These are phyloP conservation scores for Anoplius nigerrimus DNA, from an alignment of 2,888 invertebrate species.

Conservation along the genomic window DNA sequence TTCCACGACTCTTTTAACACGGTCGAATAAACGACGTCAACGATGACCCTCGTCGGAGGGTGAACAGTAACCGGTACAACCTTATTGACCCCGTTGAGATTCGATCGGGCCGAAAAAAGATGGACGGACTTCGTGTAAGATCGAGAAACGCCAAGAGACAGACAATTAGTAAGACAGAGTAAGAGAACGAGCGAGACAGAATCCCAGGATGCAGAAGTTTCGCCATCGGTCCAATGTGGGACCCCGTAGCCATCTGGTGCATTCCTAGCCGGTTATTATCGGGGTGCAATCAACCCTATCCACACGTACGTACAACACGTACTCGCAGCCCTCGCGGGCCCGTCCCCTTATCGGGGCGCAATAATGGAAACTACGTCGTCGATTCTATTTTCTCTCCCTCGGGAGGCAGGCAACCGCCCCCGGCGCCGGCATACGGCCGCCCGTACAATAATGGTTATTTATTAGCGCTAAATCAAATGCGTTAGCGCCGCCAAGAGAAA, in stretches of 20 bases:
- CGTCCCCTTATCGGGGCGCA: slow-evolving; percentile 64
- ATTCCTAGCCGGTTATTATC: slow-evolving; percentile 64
- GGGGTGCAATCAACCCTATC: slow-evolving; percentile 65
- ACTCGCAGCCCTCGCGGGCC: slow-evolving; percentile 48
- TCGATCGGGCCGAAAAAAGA: no score
- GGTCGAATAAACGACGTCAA: no score
- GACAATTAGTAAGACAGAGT: no score
- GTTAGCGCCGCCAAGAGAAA: slow-evolving; percentile 62
- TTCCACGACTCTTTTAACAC: no score
- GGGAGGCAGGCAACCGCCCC: slow-evolving; percentile 57
- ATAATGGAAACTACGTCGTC: slow-evolving; percentile 74
- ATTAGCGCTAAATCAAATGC: slow-evolving; percentile 74
- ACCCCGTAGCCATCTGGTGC: slow-evolving; percentile 48
- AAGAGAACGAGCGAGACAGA: no score
- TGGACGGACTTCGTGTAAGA: no score
- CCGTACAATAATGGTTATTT: slow-evolving; percentile 73
- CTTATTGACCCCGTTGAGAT: no score
- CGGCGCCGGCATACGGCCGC: slow-evolving; percentile 41
- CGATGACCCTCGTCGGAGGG: no score
- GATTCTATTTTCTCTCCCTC: slow-evolving; percentile 74
- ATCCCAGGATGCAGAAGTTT: no score
- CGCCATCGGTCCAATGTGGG: no score
- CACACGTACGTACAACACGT: slow-evolving; percentile 43
- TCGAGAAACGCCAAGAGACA: no score
- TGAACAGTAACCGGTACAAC: no score